Evolutionary conservation across 2,797 vertebrate species (phyloP), one percentile per base, ranked within the genome.

Genomic region (Merluccius polli): DNA sequence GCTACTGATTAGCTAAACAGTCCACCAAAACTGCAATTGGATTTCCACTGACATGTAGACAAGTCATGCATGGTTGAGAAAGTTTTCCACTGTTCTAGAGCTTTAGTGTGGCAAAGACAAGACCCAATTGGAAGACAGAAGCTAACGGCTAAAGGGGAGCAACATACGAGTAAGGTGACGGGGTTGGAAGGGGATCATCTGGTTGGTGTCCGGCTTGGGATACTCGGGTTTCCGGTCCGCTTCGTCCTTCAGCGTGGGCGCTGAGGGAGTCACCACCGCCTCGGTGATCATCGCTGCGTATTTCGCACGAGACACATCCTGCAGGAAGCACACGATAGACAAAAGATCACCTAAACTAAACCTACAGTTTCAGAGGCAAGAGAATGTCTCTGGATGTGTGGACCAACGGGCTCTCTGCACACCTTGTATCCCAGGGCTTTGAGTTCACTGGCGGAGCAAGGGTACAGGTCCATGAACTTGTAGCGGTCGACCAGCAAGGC

Each of bases 341-440:
- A 48, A 12, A 52, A 13, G 11, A 18, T n/a, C 41, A 52, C 10
- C 30, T 11, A 8, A 29, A 72, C 7, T 1, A 24, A 1, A 24
- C 52, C 52, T 10, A 24, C 52, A 24, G n/a, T 24, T n/a, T 9
- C 7, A 59, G 21, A 10, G 21, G n/a, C 13, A 38, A 27, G 24
- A 15, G 35, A 72, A 9, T 2, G 1, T 24, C 36, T 16, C 21
- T 13, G n/a, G 11, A 9, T 3, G 10, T 33, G 3, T 12, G 59
- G 29, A 12, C 27, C 48, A 21, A 3, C 21, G 4, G 10, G 9
- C 1, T 21, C 35, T 52, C 69, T 44, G 76, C 85, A 41, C 52
- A 99, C 98, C 96, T 99, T 99, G 84, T 99, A 99, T 41, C 98
- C 98, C 65, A 99, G 95, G 12, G 98, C 98, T 92, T 99, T 99